Evolutionary conservation across 2,113 vertebrate genomes (phyloP), one percentile per base, ranked within the genome.

Genomic region (Scomber colias): DNA sequence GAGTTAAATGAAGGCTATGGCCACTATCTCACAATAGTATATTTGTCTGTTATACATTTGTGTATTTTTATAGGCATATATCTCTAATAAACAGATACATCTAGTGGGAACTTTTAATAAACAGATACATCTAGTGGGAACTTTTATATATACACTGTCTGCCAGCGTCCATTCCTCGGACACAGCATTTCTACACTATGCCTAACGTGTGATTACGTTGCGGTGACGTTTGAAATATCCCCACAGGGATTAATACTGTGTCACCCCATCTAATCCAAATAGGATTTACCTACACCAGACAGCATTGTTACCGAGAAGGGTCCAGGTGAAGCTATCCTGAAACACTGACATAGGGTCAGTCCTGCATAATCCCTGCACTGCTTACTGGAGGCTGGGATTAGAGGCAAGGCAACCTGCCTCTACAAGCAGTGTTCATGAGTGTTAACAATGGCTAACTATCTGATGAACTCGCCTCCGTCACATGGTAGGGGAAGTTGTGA

Each of bases 231-330:
- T 6, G 50, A 70, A 21, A 14, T 60, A 1, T 35, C 60, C 44
- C 11, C 49, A 11, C 50, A 14, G 56, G 64, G 59, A 85, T 70
- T 56, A 79, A 57, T 13, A 46, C 40, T 0, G 15, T 8, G n/a
- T 60, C 75, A 50, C 50, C 70, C 63, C 6, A 1, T 70, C 9
- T 83, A 59, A 80, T 75, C 53, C 59, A 76, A 85, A 87, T 46
- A 49, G 81, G 89, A 91, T 93, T 80, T 56, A 30, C 24, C 9
- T 19, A 50, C 56, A 69, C 65, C 74, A 80, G 81, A 92, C 83
- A 30, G 46, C 53, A 27, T 12, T 50, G 71, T 67, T 51, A 17
- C 27, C 30, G 11, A 40, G 48, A 51, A 6, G 24, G 21, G 46
- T 19, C 10, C 11, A 75, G 54, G 31, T 1, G 11, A 75, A 44